Evolutionary conservation across 2,888 invertebrate genomes (phyloP).

Genomic region (Coleophora flavipennella): DNA sequence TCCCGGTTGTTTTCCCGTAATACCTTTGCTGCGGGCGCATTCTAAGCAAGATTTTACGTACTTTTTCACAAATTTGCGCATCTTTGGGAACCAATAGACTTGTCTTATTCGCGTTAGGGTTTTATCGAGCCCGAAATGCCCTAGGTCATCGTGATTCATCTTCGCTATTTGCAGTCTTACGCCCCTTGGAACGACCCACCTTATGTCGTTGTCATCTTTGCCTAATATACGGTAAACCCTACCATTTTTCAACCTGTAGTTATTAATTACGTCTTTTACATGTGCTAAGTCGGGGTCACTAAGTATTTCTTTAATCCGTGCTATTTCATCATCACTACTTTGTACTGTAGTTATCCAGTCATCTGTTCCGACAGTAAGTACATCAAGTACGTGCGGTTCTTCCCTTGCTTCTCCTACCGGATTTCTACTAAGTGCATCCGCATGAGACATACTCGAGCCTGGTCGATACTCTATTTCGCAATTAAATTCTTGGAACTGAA

Average conservation of each 20-base stretch:
- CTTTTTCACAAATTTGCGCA: not conserved
- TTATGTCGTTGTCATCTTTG: not conserved
- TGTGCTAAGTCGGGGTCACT: slow-evolving; percentile 5
- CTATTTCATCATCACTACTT: slow-evolving; percentile 11
- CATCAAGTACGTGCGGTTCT: not conserved
- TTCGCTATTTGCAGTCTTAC: slow-evolving; percentile 17
- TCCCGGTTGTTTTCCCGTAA: slow-evolving; percentile 1
- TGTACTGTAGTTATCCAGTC: slow-evolving; percentile 15
- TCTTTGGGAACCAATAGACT: too few relatives aligned
- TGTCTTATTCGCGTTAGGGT: slow-evolving; percentile 8
- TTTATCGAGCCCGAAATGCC: slow-evolving; percentile 16
- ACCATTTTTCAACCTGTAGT: slow-evolving; percentile 16
- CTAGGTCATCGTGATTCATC: slow-evolving; percentile 18
- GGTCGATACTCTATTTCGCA: not conserved
- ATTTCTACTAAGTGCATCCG: not conserved
- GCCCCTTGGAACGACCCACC: slow-evolving; percentile 18
- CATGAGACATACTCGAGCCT: not conserved
- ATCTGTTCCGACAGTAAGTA: slow-evolving; percentile 4
- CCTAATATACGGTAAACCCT: slow-evolving; percentile 11
- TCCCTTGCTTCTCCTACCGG: not conserved
- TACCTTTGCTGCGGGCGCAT: slow-evolving; percentile 3
- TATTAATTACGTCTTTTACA: slow-evolving; percentile 10
- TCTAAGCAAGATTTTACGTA: not conserved
- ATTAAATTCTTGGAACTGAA: not conserved
- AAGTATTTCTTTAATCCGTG: slow-evolving; percentile 8